These are phyloP conservation scores for Stegodyphus mimosarum DNA, from an alignment of 1,140 invertebrate genomes.

Conservation along the genomic window DNA sequence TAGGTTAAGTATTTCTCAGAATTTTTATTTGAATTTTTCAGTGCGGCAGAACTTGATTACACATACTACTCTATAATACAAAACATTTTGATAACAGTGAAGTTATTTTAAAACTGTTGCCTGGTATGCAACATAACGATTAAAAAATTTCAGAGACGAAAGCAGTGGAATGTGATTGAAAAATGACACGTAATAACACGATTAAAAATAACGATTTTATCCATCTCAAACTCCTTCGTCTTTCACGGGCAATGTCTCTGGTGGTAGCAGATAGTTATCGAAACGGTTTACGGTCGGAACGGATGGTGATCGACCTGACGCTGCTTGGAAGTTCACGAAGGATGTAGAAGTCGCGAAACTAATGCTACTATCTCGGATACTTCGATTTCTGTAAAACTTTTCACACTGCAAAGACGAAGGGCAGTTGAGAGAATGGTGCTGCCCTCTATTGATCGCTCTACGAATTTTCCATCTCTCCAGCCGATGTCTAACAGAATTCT, in stretches of 20 bases:
- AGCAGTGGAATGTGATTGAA: too few species aligned
- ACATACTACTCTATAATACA: too few species aligned
- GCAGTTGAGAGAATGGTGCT: slow-evolving; percentile 12
- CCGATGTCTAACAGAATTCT: slow-evolving; percentile 81
- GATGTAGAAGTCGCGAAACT: slow-evolving; percentile 56
- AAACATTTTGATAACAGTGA: too few species aligned
- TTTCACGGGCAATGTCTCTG: slow-evolving; percentile 28
- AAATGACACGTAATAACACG: too few species aligned
- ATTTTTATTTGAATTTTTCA: too few species aligned
- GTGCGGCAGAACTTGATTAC: too few species aligned
- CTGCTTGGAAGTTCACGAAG: slow-evolving; percentile 27
- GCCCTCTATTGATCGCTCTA: slow-evolving; percentile 40
- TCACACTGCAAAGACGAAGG: background rate
- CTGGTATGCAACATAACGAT: too few species aligned
- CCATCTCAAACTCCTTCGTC: slow-evolving; percentile 26
- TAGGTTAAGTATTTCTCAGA: too few species aligned
- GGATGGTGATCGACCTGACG: slow-evolving; percentile 11
- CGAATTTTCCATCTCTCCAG: slow-evolving; percentile 80
- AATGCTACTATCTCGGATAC: slow-evolving; percentile 40
- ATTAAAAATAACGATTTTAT: too few species aligned
- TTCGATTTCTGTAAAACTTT: slow-evolving; percentile 34
- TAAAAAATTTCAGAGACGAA: too few species aligned
- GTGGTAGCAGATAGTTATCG: background rate
- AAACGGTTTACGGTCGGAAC: slow-evolving; percentile 31
- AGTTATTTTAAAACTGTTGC: too few species aligned